Percentiles rank a stretch among this genome's conserved stretches.
Evolutionary conservation across 2,888 invertebrate genomes (phyloP).

Genomic region (Nebria salina): DNA sequence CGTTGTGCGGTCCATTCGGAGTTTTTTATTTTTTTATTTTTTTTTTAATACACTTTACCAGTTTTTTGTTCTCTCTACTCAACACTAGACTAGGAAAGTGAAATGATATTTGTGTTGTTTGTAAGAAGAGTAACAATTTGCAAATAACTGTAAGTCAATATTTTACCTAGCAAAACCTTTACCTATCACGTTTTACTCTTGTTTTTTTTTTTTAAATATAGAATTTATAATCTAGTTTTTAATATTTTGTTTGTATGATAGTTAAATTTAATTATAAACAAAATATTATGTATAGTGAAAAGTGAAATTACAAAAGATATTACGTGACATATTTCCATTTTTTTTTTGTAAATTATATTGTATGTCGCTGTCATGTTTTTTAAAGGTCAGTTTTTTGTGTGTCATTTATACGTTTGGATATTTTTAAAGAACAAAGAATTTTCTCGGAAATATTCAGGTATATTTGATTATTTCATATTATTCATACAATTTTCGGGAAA

Average conservation of each 20-base stretch:
- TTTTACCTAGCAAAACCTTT: not conserved
- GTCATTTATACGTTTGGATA: not conserved
- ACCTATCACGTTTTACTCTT: not conserved
- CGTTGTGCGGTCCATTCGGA: no score
- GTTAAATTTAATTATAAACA: not conserved
- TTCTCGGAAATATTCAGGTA: constrained; percentile 1
- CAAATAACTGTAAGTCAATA: not conserved
- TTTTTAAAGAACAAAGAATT: not conserved
- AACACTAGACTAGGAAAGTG: not conserved
- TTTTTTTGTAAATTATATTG: not conserved
- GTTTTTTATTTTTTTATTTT: no score
- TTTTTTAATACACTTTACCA: no score
- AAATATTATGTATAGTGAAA: not conserved
- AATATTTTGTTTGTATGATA: not conserved
- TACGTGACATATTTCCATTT: not conserved
- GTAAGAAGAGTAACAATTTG: not conserved
- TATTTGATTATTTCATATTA: not conserved
- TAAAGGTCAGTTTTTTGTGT: not conserved
- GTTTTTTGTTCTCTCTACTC: not conserved
- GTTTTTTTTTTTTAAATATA: not conserved
- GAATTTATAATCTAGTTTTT: not conserved
- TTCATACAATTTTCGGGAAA: no score
- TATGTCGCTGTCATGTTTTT: not conserved
- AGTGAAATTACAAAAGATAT: not conserved
- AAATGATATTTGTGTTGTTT: not conserved